These are phyloP conservation scores for Spisula solida DNA, from an alignment of 2,888 invertebrate genomes.

Conservation along the genomic window DNA sequence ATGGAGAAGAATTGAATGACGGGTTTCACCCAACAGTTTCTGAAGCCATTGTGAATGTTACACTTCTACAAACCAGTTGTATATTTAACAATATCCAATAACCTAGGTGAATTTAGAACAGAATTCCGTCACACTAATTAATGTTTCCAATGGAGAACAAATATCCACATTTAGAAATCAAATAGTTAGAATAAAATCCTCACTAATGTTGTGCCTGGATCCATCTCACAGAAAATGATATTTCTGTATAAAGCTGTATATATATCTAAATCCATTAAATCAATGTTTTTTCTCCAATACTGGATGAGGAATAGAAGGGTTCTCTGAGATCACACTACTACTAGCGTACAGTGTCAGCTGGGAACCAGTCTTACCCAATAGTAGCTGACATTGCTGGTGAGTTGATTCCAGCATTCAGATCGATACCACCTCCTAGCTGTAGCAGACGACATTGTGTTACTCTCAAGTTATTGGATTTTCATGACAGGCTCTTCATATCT, in stretches of 20 bases:
- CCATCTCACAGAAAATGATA: conserved; percentile 39
- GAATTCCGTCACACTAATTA: conserved; percentile 26
- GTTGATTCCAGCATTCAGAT: conserved; percentile 48
- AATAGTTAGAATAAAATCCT: conserved; percentile 41
- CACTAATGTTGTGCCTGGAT: conserved; percentile 36
- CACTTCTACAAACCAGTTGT: neutral
- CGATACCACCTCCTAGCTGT: conserved; percentile 54
- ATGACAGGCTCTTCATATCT: conserved; percentile 47
- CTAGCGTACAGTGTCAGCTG: conserved; percentile 32
- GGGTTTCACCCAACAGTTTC: neutral
- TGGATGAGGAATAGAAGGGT: conserved; percentile 52
- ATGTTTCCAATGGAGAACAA: conserved; percentile 12
- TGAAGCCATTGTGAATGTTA: neutral
- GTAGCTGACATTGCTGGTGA: conserved; percentile 57
- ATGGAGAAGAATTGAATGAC: neutral
- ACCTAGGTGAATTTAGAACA: neutral
- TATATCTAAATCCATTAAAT: conserved; percentile 65
- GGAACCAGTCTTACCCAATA: conserved; percentile 49
- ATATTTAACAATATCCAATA: neutral
- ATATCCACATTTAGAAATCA: conserved; percentile 27
- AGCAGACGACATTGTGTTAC: conserved; percentile 59
- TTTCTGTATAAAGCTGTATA: conserved; percentile 50
- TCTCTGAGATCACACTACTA: conserved; percentile 38
- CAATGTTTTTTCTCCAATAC: conserved; percentile 65
- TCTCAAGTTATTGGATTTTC: conserved; percentile 43